These are phyloP conservation scores for Exephanes ischioxanthus DNA, from an alignment of 2,888 invertebrate genomes.

Conservation along the genomic window DNA sequence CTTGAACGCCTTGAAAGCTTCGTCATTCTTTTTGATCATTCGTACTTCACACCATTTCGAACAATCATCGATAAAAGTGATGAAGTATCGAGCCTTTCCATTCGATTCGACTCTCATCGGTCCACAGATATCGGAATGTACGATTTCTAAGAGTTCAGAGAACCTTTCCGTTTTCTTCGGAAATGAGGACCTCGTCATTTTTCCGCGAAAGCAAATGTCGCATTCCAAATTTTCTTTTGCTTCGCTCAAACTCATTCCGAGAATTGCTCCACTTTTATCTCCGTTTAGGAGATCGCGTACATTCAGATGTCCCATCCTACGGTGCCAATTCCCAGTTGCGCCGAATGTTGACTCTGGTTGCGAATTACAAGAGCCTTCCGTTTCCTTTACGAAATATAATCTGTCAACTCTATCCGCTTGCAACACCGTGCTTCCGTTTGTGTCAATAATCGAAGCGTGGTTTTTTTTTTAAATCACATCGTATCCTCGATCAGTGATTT, in stretches of 20 bases:
- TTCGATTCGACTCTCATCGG: conserved; percentile 67
- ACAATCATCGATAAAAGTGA: conserved; percentile 71
- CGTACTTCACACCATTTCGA: conserved; percentile 67
- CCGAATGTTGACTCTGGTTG: neutral
- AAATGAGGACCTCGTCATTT: conserved; percentile 63
- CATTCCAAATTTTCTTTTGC: conserved; percentile 64
- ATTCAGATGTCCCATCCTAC: conserved; percentile 48
- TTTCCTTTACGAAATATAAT: conserved; percentile 40
- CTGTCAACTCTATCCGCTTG: conserved; percentile 26
- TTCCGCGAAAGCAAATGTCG: conserved; percentile 57
- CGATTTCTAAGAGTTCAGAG: conserved; percentile 63
- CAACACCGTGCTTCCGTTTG: conserved; percentile 38
- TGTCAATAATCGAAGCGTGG: conserved; percentile 31
- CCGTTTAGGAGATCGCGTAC: conserved; percentile 29
- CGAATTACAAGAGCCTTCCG: conserved; percentile 10
- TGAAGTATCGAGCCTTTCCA: conserved; percentile 66
- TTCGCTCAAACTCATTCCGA: conserved; percentile 26
- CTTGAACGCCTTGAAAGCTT: conserved; percentile 67
- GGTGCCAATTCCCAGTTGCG: conserved; percentile 31
- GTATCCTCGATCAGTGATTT: conserved; percentile 39
- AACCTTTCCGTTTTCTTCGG: conserved; percentile 50
- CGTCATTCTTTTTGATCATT: conserved; percentile 65
- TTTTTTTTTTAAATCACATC: conserved; percentile 38
- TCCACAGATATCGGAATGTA: conserved; percentile 73
- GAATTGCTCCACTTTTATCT: conserved; percentile 26